Percentiles rank a stretch among this genome's conserved stretches.
These are phyloP conservation scores for Bubo scandiacus DNA, from an alignment of 2,113 vertebrate genomes.

Conservation along the genomic window DNA sequence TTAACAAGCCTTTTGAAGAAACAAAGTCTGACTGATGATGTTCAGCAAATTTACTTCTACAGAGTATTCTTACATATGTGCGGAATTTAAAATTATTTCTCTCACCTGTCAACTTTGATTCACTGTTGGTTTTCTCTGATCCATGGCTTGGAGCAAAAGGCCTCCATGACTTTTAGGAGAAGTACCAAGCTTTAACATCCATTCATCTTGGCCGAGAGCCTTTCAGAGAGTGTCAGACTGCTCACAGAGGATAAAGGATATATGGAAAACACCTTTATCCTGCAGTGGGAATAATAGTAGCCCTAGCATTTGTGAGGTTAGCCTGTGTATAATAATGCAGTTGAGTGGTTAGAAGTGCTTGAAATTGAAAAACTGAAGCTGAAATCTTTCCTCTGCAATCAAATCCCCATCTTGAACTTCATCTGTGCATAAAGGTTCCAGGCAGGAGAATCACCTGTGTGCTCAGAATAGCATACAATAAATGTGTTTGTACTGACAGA, in stretches of 20 bases:
- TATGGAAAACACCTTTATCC: not conserved
- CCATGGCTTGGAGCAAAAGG: not conserved
- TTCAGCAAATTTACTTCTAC: not conserved
- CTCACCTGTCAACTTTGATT: not conserved
- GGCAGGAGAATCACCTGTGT: not conserved
- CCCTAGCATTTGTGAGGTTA: not conserved
- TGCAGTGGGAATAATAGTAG: not conserved
- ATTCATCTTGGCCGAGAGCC: not conserved
- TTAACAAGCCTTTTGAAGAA: not conserved
- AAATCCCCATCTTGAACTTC: not conserved
- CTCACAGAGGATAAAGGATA: rapidly evolving
- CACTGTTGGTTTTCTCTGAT: not conserved
- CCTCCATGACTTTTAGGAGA: not conserved
- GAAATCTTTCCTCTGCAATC: not conserved
- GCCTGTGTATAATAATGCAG: not conserved
- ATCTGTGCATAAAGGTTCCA: not conserved
- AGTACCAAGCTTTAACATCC: not conserved
- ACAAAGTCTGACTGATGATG: not conserved
- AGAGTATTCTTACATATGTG: not conserved
- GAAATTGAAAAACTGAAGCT: not conserved
- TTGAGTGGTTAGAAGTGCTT: not conserved
- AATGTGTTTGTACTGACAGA: not conserved
- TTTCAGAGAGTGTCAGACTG: not conserved
- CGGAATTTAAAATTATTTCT: not conserved
- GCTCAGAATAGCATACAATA: not conserved